Base-by-base conservation (phyloP, 2,113 vertebrate species). In the Rana temporaria region DNA sequence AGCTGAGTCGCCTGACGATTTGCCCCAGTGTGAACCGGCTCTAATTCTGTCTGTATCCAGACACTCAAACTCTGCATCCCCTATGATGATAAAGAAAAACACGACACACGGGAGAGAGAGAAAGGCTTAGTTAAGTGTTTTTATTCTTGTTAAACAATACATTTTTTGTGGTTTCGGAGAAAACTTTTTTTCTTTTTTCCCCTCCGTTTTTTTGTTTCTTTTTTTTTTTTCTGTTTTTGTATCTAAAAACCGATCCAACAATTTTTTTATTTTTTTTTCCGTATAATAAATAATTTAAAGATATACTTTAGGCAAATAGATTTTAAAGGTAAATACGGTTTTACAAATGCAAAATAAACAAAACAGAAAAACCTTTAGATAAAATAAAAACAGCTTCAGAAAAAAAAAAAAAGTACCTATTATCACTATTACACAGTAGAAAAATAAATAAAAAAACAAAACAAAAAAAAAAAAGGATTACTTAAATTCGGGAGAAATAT, bases 221-320 rank as follows among this genome's bases (percentile, higher is more conserved):
- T 66, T 74, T 62, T 24, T 56, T 12, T 38, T 42, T 34, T 66
- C 19, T 66, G 55, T 74, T 82, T 82, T 74, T 75, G 30, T 82
- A 75, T 82, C 80, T 82, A 82, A 82, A 38, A 82, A 67, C 80
- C 60, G 62, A 75, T 82, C 63, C 80, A 67, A 75, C 80, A 82
- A 75, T 67, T 71, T 64, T 56, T 32, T 53, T 20, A 42, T 42
- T 22, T 62, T 62, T 62, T 81, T 81, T 71, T 73, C 72, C 6
- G 52, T 75, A 82, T 67, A 82, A 82, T 82, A 82, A 82, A 82
- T 82, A 82, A 82, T 82, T 75, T 82, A 82, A 74, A 82, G 70
- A 82, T 82, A 82, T 75, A 82, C 30, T 82, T 82, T 82, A 75
- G 60, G 70, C 69, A 65, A 82, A 82, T 82, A 82, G 80, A 82